Evolutionary conservation across 2,113 vertebrate genomes (phyloP), one percentile per base, ranked within the genome.

Genomic region (Rattus rattus): DNA sequence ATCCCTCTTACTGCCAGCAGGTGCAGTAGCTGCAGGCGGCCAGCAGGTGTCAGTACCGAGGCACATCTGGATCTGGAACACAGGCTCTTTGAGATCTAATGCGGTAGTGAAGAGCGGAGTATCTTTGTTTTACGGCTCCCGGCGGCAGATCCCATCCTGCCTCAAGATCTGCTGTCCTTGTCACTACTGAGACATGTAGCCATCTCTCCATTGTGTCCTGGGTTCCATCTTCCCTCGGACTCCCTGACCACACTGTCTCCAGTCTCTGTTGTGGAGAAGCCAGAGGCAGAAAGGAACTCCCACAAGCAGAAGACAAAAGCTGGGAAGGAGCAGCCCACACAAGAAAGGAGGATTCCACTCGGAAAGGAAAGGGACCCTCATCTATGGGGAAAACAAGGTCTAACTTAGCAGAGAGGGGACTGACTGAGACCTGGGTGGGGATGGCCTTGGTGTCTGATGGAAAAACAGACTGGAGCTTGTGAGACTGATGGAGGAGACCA

Each of bases 1-100:
- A 28, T 39, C n/a, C 52, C 47, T 26, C 72, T 83, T 65, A 47
- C 22, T 43, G 67, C 20, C 67, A 19, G 72, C n/a, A 73, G 7
- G 54, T 3, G 95, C 95, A 90, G 77, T 54, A 36, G 36, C 76
- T 14, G 0, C 1, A 63, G 1, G 10, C 30, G 49, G 30, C 90
- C 94, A 92, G 96, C 83, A 97, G 95, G 73, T 93, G 97, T 79
- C 87, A 95, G 94, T 4, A 0, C 24, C 2, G 77, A 95, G 59
- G 83, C 47, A 17, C 7, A 0, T 59, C 69, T 22, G 13, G 72
- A 12, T 49, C 52, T 26, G 65, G 52, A 0, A 26, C 7, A 12
- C 30, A 1, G 7, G 22, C 90, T 47, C 90, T 52, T 59, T 76
- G 72, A 84, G 54, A 76, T 67, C n/a, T 73, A n/a, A 52, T 0